Conservation (phyloP, 2,113 vertebrate genomes). For the Pangasianodon hypophthalmus region DNA sequence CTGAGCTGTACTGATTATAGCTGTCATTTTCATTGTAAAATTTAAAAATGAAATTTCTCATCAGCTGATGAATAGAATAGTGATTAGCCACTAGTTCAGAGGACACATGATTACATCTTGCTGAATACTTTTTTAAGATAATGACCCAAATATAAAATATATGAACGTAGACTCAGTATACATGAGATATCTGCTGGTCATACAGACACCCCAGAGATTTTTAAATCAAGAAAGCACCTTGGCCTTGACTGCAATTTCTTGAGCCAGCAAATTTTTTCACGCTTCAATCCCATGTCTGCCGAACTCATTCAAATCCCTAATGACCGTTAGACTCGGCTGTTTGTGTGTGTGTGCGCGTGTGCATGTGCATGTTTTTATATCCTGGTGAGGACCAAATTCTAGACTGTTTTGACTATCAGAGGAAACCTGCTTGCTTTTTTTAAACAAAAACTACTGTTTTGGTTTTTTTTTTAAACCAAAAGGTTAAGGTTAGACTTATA, state of each 20-base stretch:
- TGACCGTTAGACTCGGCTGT: neutral
- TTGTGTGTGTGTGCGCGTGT: slow-evolving; percentile 24
- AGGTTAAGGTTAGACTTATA: neutral
- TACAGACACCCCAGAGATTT: slow-evolving; percentile 19
- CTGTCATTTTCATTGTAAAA: neutral
- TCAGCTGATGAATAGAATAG: neutral
- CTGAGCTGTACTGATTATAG: neutral
- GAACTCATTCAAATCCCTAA: slow-evolving; percentile 48
- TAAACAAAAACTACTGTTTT: neutral
- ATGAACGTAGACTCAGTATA: neutral
- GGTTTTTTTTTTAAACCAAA: neutral
- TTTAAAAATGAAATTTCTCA: neutral
- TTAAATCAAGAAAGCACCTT: slow-evolving; percentile 45
- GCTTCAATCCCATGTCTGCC: slow-evolving; percentile 42
- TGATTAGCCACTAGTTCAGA: neutral
- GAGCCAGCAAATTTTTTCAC: slow-evolving; percentile 47
- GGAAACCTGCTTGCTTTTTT: neutral
- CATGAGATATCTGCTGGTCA: slow-evolving; percentile 19
- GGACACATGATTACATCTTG: neutral
- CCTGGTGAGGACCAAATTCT: neutral
- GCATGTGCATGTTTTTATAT: neutral
- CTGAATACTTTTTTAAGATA: neutral
- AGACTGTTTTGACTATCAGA: neutral
- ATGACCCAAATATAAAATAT: neutral
- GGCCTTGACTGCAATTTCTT: slow-evolving; percentile 22